phyloP scores from a whole-genome alignment of 2,797 vertebrate species.

The Bovichtus diacanthus region DNA sequence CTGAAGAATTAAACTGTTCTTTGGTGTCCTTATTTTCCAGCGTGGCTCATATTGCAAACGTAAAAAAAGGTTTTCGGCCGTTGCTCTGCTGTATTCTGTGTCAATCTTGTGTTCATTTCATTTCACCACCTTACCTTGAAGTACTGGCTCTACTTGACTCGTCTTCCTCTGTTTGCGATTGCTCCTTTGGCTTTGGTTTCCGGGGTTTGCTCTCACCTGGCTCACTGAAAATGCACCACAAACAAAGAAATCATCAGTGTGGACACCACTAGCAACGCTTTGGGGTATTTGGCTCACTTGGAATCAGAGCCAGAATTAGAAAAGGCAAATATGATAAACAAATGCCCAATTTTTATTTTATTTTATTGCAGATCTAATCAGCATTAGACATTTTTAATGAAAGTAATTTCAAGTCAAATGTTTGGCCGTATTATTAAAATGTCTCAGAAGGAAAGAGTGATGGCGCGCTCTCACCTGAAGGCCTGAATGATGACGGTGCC shows the following conservation, averaged over 20 bases:
- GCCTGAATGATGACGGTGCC: conserved; percentile 96
- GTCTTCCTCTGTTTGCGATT: conserved; percentile 75
- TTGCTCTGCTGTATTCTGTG: background rate
- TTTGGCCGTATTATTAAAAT: background rate
- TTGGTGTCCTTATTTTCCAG: background rate
- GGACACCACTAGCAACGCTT: background rate
- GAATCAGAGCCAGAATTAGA: background rate
- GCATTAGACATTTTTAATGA: background rate
- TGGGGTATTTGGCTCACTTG: background rate
- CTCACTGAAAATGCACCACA: conserved; percentile 83
- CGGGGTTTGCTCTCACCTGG: conserved; percentile 89
- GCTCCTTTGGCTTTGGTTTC: conserved; percentile 86
- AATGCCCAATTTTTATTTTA: too few relatives aligned
- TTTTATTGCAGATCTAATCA: background rate
- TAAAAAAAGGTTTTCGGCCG: background rate
- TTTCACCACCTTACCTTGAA: conserved; percentile 80
- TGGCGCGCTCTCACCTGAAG: conserved; percentile 88
- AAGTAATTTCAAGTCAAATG: background rate
- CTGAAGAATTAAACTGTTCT: background rate
- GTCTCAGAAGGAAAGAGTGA: background rate
- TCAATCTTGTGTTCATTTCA: conserved; percentile 13
- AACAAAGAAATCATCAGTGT: background rate
- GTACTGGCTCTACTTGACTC: conserved; percentile 74
- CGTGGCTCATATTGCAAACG: background rate
- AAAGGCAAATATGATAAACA: background rate